These are phyloP conservation scores for Nixonia krombeini DNA, from an alignment of 1,140 invertebrate genomes.

Conservation along the genomic window DNA sequence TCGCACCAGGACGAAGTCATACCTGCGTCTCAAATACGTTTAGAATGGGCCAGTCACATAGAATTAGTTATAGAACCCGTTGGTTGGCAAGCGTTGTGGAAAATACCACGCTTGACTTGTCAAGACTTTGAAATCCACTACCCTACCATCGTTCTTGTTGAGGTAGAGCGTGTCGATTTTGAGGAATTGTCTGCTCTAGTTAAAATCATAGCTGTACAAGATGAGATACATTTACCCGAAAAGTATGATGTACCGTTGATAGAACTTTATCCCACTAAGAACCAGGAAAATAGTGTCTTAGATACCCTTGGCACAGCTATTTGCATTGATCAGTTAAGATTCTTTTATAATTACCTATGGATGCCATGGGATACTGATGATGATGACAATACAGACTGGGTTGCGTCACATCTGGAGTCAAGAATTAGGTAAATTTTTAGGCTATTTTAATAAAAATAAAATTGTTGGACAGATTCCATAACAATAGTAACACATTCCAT, in stretches of 20 bases:
- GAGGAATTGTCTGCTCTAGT: slow-evolving; percentile 70
- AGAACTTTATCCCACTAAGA: slow-evolving; percentile 74
- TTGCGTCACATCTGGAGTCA: slow-evolving; percentile 71
- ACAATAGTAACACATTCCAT: too few species aligned
- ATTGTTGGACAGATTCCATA: too few species aligned
- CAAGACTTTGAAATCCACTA: slow-evolving; percentile 74
- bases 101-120: slow-evolving; percentile 74
- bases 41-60: slow-evolving; percentile 74
- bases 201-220: slow-evolving; percentile 74
- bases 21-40: slow-evolving; percentile 70
- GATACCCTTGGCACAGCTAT: slow-evolving; percentile 69
- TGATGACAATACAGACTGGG: slow-evolving; percentile 74
- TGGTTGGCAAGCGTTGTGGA: slow-evolving; percentile 78
- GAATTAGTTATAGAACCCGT: slow-evolving; percentile 74
- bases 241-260: slow-evolving; percentile 73
- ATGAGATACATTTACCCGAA: slow-evolving; percentile 75
- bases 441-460: neutral
- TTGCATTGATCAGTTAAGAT: slow-evolving; percentile 68
- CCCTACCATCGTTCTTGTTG: slow-evolving; percentile 75
- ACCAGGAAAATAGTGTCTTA: slow-evolving; percentile 72
- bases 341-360: slow-evolving; percentile 76
- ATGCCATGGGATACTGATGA: slow-evolving; percentile 78
- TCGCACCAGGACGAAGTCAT: slow-evolving; percentile 63
- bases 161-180: slow-evolving; percentile 71
- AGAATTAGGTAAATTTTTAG: slow-evolving; percentile 62